Evolutionary conservation across 1,140 invertebrate genomes (phyloP).

Genomic region (Aphaenogaster floridana): DNA sequence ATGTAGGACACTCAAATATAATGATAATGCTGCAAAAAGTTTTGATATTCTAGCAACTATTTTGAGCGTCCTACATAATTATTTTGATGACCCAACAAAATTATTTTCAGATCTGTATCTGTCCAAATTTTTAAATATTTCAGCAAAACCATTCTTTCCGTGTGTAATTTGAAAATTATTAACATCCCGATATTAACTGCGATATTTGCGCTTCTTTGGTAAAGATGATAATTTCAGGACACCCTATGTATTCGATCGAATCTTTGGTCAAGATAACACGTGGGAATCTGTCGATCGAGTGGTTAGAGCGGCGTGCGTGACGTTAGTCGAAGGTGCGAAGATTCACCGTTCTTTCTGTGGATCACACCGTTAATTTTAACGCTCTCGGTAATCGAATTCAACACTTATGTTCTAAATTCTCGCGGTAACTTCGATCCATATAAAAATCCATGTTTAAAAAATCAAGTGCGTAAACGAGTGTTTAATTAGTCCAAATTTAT

Average conservation of each 20-base stretch:
- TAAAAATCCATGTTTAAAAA: neutral
- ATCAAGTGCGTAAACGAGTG: neutral
- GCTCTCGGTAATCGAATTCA: constrained; percentile 20
- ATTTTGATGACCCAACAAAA: too few relatives aligned
- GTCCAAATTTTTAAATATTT: too few relatives aligned
- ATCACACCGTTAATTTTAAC: constrained; percentile 36
- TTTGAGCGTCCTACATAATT: too few relatives aligned
- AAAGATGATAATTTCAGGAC: neutral
- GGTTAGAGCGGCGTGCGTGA: constrained; percentile 20
- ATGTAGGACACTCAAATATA: too few relatives aligned
- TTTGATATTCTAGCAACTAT: too few relatives aligned
- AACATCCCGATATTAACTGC: neutral
- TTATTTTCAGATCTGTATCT: too few relatives aligned
- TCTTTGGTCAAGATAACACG: constrained; percentile 36
- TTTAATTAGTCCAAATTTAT: neutral
- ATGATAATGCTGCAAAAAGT: too few relatives aligned
- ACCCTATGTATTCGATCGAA: neutral
- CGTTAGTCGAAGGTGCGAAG: constrained; percentile 35
- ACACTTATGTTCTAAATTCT: constrained; percentile 1
- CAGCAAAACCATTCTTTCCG: too few relatives aligned
- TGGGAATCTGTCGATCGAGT: constrained; percentile 45
- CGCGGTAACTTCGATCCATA: neutral
- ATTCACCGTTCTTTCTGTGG: constrained; percentile 23
- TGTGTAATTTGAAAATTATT: neutral
- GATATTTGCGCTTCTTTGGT: too few relatives aligned